Conservation (phyloP, 2,113 vertebrate genomes). For the Toxotes jaculatrix region DNA sequence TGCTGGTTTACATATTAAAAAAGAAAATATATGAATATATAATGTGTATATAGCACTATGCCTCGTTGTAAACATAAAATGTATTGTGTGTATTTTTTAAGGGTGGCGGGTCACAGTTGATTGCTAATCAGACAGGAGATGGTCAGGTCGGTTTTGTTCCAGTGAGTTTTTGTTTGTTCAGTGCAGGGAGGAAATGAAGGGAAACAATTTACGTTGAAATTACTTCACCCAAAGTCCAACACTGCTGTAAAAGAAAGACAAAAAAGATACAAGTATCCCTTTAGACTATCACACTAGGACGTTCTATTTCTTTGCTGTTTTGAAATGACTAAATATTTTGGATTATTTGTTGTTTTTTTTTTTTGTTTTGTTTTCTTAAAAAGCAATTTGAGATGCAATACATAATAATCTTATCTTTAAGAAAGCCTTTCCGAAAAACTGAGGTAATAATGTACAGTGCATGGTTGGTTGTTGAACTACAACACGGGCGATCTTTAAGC, state of each 20-base stretch:
- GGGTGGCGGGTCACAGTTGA: slow-evolving; percentile 67
- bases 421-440: slow-evolving; percentile 69
- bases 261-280: slow-evolving; percentile 72
- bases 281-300: slow-evolving; percentile 73
- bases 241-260: slow-evolving; percentile 72
- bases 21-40: slow-evolving; percentile 79
- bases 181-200: slow-evolving; percentile 77
- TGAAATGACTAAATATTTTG: slow-evolving; percentile 64
- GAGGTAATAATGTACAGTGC: slow-evolving; percentile 71
- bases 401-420: slow-evolving; percentile 69
- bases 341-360: slow-evolving; percentile 38
- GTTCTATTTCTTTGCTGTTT: slow-evolving; percentile 62
- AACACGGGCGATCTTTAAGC: slow-evolving; percentile 42
- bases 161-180: slow-evolving; percentile 58
- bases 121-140: slow-evolving; percentile 63
- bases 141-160: slow-evolving; percentile 47
- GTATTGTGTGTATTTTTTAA: slow-evolving; percentile 72
- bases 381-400: slow-evolving; percentile 87
- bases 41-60: slow-evolving; percentile 87
- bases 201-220: slow-evolving; percentile 63
- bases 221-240: slow-evolving; percentile 76
- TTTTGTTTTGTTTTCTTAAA: slow-evolving; percentile 56
- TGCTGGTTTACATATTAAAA: slow-evolving; percentile 88
- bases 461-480: slow-evolving; percentile 50
- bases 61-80: slow-evolving; percentile 84